Evolutionary conservation across 2,888 invertebrate genomes (phyloP), one percentile per base, ranked within the genome.

Genomic region (Cheilosia grossa): DNA sequence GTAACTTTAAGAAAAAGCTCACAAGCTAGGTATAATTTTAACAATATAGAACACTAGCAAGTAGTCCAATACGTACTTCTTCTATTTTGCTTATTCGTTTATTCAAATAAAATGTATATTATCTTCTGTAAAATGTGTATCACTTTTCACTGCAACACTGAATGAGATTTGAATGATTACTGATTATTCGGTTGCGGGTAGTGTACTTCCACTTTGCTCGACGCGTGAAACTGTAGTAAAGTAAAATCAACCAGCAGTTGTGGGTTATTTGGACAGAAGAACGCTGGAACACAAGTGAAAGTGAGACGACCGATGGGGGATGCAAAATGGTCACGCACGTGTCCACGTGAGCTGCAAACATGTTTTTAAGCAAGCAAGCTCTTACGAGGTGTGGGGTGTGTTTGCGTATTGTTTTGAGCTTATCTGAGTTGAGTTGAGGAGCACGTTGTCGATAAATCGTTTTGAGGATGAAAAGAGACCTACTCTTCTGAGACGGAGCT

Each of bases 291-390:
- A 66, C 74, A 37, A 74, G 63, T 70, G 74, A 83, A 80, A 85
- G 85, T 85, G 75, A 81, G 75, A 85, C 58, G 40, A 56, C 66
- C 56, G 56, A 75, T 63, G 70, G 56, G 61, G 72, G 75, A 77
- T 66, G 51, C 42, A 24, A 61, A 51, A 42, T 66, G 21, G 81
- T 75, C 85, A 85, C 85, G 85, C 72, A 77, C 27, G 58, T 69
- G 44, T 19, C 44, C 85, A 85, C 85, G 85, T 85, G 85, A 85
- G 63, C 27, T 73, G 21, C 21, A 63, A 44, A 42, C 56, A 64
- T 56, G 66, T 47, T 82, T 56, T 27, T 69, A 42, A 58, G 53
- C 27, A 37, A 72, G 21, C 17, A 40, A 15, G 15, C 21, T 47
- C 1, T 21, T 33, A 56, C n/a, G 21, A 10, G 17, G 47, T 9